These are phyloP conservation scores for Paramormyrops hopkinsi DNA, from an alignment of 2,797 vertebrate species.

Conservation along the genomic window DNA sequence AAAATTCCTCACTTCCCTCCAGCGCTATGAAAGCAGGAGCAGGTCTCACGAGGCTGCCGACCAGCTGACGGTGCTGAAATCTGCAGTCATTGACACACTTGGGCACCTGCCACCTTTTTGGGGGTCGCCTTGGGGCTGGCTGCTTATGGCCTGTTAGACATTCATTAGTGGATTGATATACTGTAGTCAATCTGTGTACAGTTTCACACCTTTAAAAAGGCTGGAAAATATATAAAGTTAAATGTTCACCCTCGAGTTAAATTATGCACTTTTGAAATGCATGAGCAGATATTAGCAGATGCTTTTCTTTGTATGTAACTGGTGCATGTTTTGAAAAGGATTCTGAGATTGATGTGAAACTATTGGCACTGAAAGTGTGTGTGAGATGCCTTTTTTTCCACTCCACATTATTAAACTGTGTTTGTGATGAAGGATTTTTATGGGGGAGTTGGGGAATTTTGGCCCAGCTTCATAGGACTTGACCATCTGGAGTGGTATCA, in stretches of 20 bases:
- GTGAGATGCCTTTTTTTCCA: not conserved
- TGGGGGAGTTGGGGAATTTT: not conserved
- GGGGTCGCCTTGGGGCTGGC: not conserved
- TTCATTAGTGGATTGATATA: conserved; percentile 27
- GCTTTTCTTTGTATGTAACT: not conserved
- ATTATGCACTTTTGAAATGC: not conserved
- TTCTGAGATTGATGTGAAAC: not conserved
- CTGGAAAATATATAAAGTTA: not conserved
- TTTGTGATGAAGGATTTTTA: not conserved
- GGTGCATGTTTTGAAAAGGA: not conserved
- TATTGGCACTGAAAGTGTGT: not conserved
- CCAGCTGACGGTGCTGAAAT: conserved; percentile 20
- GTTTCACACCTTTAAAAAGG: not conserved
- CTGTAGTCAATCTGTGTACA: conserved; percentile 27
- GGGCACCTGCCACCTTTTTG: not conserved
- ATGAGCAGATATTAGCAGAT: not conserved
- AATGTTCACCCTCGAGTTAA: not conserved
- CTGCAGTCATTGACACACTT: conserved; percentile 33
- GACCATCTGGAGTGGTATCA: not conserved
- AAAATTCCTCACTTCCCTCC: not conserved
- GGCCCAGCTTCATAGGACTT: not conserved
- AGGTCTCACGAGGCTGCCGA: conserved; percentile 9
- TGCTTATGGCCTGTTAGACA: not conserved
- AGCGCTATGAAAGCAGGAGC: conserved; percentile 6
- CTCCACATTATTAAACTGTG: not conserved